These are phyloP conservation scores for Pentalonia nigronervosa DNA, from an alignment of 1,140 invertebrate genomes.

Conservation along the genomic window DNA sequence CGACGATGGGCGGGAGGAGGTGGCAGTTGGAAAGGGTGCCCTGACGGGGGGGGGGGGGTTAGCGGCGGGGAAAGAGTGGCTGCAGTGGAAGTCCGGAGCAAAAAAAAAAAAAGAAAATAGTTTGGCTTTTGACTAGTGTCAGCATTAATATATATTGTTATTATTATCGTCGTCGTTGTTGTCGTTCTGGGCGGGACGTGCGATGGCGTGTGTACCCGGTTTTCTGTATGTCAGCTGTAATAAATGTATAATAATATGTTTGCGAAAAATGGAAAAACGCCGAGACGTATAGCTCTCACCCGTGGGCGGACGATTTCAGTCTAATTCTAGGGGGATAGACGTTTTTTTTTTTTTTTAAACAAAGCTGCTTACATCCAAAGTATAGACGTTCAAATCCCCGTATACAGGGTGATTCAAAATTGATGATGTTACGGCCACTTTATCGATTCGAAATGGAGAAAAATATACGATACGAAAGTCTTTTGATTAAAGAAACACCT, in stretches of 20 bases:
- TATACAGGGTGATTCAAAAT: too few relatives aligned
- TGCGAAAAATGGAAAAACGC: not conserved
- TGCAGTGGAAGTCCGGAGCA: not conserved
- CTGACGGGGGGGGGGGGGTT: too few relatives aligned
- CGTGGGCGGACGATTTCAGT: not conserved
- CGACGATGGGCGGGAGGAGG: too few relatives aligned
- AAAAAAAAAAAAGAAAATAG: not conserved
- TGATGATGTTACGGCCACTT: too few relatives aligned
- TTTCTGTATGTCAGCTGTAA: slow-evolving; percentile 14
- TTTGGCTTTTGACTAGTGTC: slow-evolving; percentile 6
- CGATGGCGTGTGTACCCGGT: not conserved
- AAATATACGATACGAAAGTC: too few relatives aligned
- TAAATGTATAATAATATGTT: slow-evolving; percentile 20
- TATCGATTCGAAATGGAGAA: too few relatives aligned
- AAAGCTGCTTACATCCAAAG: not conserved
- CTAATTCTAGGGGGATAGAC: not conserved
- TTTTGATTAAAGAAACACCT: too few relatives aligned
- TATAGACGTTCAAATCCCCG: not conserved
- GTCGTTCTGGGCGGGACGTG: not conserved
- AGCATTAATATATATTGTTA: not conserved
- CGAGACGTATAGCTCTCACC: not conserved
- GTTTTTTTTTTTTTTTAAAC: too few relatives aligned
- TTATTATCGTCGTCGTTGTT: not conserved
- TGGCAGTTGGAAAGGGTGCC: not conserved
- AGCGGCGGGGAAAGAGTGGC: not conserved